Conservation (phyloP, 2,888 invertebrate species). For the Pachliopta kotzebuea region DNA sequence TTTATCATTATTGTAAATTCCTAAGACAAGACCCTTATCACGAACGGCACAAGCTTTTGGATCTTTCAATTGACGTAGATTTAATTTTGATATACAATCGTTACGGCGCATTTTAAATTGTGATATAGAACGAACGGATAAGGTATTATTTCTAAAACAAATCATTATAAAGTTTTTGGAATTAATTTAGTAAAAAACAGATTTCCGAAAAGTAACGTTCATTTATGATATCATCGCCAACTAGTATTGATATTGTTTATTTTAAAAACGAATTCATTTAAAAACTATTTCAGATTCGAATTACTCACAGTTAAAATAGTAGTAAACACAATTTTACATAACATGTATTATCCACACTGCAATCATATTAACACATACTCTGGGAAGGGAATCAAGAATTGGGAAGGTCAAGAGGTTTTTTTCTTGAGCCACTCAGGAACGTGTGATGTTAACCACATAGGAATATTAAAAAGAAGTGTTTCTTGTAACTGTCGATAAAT, state of each 20-base stretch:
- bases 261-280: slow-evolving; percentile 39
- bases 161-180: slow-evolving; percentile 45
- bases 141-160: slow-evolving; percentile 35
- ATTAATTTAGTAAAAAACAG: slow-evolving; percentile 50
- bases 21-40: slow-evolving; percentile 81
- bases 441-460: slow-evolving; percentile 75
- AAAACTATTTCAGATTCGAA: slow-evolving; percentile 44
- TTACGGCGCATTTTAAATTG: slow-evolving; percentile 56
- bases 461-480: slow-evolving; percentile 80
- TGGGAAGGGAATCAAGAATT: too few species aligned
- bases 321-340: slow-evolving; percentile 64
- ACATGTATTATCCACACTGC: slow-evolving; percentile 65
- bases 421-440: slow-evolving; percentile 68
- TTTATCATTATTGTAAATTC: slow-evolving; percentile 82
- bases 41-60: slow-evolving; percentile 50
- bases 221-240: slow-evolving; percentile 53
- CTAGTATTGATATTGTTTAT: slow-evolving; percentile 43
- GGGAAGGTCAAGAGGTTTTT: slow-evolving; percentile 68
- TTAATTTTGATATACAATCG: slow-evolving; percentile 53
- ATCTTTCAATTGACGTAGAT: slow-evolving; percentile 48
- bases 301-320: slow-evolving; percentile 46
- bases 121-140: slow-evolving; percentile 53
- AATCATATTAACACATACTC: slow-evolving; percentile 63
- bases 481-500: slow-evolving; percentile 88
- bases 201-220: slow-evolving; percentile 40